These are phyloP conservation scores for Epinephelus fuscoguttatus DNA, from an alignment of 2,113 vertebrate genomes.

Conservation along the genomic window DNA sequence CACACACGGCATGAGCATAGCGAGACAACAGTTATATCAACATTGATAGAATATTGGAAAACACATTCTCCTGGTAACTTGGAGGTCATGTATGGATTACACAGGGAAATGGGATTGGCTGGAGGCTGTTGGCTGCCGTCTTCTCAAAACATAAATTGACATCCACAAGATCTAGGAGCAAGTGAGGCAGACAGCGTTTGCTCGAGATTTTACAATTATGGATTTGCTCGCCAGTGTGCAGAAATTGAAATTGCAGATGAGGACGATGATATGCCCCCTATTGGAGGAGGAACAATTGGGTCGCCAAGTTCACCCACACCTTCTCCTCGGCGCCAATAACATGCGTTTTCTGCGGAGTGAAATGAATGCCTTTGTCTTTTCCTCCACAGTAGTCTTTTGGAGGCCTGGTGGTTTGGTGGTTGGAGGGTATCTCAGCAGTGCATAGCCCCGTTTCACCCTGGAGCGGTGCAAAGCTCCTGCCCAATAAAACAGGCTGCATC, in stretches of 20 bases:
- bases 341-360: conserved; percentile 45
- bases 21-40: conserved; percentile 66
- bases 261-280: conserved; percentile 36
- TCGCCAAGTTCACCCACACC: conserved; percentile 55
- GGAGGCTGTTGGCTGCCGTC: conserved; percentile 62
- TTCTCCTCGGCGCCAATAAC: conserved; percentile 43
- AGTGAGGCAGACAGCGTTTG: conserved; percentile 42
- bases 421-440: conserved; percentile 80
- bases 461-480: conserved; percentile 83
- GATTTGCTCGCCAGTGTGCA: conserved; percentile 67
- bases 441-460: conserved; percentile 82
- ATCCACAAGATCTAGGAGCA: conserved; percentile 49
- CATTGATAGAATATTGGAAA: conserved; percentile 77
- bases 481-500: conserved; percentile 86
- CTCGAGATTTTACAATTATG: conserved; percentile 71
- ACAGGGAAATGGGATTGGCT: conserved; percentile 70
- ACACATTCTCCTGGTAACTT: conserved; percentile 65
- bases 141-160: conserved; percentile 75
- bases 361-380: conserved; percentile 75
- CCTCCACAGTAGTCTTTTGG: conserved; percentile 60
- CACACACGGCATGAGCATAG: conserved; percentile 31
- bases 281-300: conserved; percentile 38
- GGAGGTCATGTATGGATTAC: conserved; percentile 78
- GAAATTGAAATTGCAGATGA: conserved; percentile 73
- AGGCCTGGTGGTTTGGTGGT: conserved; percentile 73